phyloP scores from a whole-genome alignment of 2,113 vertebrate genomes.

The Dunckerocampus dactyliophorus region DNA sequence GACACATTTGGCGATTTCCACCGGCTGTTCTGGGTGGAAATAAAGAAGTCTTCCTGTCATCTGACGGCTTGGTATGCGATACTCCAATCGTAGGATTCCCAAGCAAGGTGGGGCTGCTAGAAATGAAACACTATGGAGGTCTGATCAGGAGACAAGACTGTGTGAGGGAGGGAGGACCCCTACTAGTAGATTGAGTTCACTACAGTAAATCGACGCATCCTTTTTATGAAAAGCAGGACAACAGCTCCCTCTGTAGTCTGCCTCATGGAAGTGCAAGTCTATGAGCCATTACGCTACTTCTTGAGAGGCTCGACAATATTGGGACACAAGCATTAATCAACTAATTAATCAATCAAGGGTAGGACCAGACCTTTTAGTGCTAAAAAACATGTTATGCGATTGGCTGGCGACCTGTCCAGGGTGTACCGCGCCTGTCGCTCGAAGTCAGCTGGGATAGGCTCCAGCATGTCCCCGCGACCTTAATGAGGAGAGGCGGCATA shows the following conservation, averaged over 20 bases:
- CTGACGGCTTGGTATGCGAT: constrained; percentile 9
- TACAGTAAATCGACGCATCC: not conserved
- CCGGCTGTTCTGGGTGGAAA: constrained; percentile 47
- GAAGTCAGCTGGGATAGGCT: too few species aligned
- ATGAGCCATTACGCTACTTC: too few species aligned
- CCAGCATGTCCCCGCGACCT: too few species aligned
- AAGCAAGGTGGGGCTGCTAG: constrained; percentile 52
- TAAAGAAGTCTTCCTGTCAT: constrained; percentile 17
- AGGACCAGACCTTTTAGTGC: too few species aligned
- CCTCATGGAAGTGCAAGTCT: constrained; percentile 17
- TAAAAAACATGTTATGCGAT: too few species aligned
- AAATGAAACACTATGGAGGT: constrained; percentile 7
- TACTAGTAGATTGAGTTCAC: constrained; percentile 29
- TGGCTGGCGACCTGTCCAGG: too few species aligned
- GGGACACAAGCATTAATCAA: too few species aligned
- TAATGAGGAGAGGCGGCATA: too few species aligned
- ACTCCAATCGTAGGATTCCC: constrained; percentile 43
- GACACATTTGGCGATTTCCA: constrained; percentile 26
- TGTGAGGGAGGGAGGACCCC: constrained; percentile 25
- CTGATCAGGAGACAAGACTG: not conserved
- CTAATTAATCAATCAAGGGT: too few species aligned
- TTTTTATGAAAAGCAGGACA: constrained; percentile 23
- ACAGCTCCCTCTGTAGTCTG: constrained; percentile 33
- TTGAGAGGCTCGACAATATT: too few species aligned
- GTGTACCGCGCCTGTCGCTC: too few species aligned